Evolutionary conservation across 2,888 invertebrate genomes (phyloP).

Genomic region (Argyra leucocephala): DNA sequence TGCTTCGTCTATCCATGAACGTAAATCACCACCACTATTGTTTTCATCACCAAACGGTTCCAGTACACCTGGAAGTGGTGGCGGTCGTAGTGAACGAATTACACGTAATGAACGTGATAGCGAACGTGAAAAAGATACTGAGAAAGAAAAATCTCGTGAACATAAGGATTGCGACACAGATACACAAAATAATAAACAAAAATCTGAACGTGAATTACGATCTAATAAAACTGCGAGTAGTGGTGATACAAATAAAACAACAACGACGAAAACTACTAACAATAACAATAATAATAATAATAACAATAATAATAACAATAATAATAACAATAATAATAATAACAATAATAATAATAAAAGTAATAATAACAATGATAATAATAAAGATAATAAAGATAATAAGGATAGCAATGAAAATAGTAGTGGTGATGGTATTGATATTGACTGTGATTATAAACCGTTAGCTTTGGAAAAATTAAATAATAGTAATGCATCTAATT

Average conservation of each 20-base stretch:
- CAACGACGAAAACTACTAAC: background rate
- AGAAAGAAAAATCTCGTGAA: background rate
- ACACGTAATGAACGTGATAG: conserved; percentile 9
- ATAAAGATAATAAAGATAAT: conserved; percentile 26
- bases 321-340: background rate
- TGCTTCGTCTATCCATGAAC: conserved; percentile 28
- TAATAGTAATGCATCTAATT: conserved; percentile 33
- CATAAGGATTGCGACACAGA: background rate
- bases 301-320: too few species aligned
- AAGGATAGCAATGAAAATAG: conserved; percentile 17
- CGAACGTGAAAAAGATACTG: conserved; percentile 12
- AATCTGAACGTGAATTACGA: background rate
- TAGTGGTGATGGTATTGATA: conserved; percentile 24
- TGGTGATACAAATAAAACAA: background rate
- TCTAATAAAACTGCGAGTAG: background rate
- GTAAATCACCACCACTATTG: conserved; percentile 28
- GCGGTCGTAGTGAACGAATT: background rate
- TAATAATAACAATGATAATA: conserved; percentile 21
- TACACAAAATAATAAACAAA: background rate
- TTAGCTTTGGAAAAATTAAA: conserved; percentile 30
- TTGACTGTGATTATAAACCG: conserved; percentile 19
- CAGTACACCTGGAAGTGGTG: conserved; percentile 18
- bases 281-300: too few species aligned
- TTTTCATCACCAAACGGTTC: conserved; percentile 22
- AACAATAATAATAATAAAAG: background rate